Evolutionary conservation across 2,888 invertebrate species (phyloP), one percentile per base, ranked within the genome.

Genomic region (Bellardia bayeri): DNA sequence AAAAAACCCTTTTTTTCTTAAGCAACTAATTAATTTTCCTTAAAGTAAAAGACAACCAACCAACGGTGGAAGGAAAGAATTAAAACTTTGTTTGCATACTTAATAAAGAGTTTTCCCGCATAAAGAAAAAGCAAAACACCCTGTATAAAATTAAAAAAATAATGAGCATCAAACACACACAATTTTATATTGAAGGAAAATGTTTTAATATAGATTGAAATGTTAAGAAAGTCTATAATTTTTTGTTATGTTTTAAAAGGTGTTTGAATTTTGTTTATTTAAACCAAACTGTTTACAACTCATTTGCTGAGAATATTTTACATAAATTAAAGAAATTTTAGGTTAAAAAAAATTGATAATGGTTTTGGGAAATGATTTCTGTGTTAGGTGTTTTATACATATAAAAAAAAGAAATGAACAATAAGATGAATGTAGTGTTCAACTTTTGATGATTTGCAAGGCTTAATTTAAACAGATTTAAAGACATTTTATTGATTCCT

Each of bases 21-120:
- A 61, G 69, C 66, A 85, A 78, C 63, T 74, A 56, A 87, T 87
- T 82, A 85, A 87, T 85, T 85, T 87, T 87, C 69, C 54, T 82
- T 74, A 37, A 72, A 72, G 14, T 45, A 82, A 30, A 63, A 64
- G 75, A 37, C 4, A 37, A 37, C 6, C 1, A 23, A n/a, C n/a
- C 58, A 33, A 63, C 37, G 69, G 11, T 33, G 51, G 42, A 76
- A 37, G 33, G 13, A 3, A 81, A 30, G 0, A 69, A 37, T 68
- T 49, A 16, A 87, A 81, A 75, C 51, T 58, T 76, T 75, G 79
- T 69, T 79, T 83, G 83, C 86, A 86, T 83, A 76, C 66, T 33
- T 64, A 83, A 86, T 76, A 69, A 80, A 66, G 54, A 66, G 16
- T 23, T 79, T 79, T 79, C 78, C n/a, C 30, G 51, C 42, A 54